Percentiles rank a stretch among this genome's conserved stretches.
phyloP scores from a whole-genome alignment of 2,113 vertebrate genomes.

The Hippocampus comes region DNA sequence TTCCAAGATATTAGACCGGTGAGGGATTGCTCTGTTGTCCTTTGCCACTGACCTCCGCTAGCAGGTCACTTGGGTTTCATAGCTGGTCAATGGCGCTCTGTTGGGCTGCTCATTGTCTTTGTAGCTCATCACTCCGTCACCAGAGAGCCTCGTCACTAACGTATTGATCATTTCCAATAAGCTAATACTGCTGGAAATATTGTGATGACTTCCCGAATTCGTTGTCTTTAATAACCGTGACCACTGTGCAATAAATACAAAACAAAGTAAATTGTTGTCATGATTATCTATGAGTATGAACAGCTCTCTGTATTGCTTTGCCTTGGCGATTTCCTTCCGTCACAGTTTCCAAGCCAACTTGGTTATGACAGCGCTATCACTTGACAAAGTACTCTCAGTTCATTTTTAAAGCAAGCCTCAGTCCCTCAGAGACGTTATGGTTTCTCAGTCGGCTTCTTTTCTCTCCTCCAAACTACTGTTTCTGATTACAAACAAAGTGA shows the following conservation, averaged over 20 bases:
- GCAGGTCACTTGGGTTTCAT: slow-evolving; percentile 47
- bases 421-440: slow-evolving; percentile 4
- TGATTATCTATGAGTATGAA: not conserved
- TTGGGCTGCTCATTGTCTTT: slow-evolving; percentile 4
- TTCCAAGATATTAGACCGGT: slow-evolving; percentile 70
- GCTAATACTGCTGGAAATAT: not conserved
- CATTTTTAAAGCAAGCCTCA: slow-evolving; percentile 9
- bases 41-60: slow-evolving; percentile 53
- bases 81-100: slow-evolving; percentile 37
- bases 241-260: not conserved
- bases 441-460: not conserved
- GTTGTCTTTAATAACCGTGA: not conserved
- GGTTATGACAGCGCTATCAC: slow-evolving; percentile 31
- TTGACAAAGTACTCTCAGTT: slow-evolving; percentile 14
- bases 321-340: slow-evolving; percentile 21
- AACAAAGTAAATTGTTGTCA: not conserved
- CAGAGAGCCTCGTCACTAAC: slow-evolving; percentile 1
- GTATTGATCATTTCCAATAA: not conserved
- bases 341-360: slow-evolving; percentile 24
- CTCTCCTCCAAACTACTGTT: not conserved
- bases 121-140: slow-evolving; percentile 1
- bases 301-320: not conserved
- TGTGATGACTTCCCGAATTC: not conserved
- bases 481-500: slow-evolving; percentile 4
- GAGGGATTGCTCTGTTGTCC: slow-evolving; percentile 64